Base-by-base conservation (phyloP, 2,797 vertebrate genomes). In the Acridotheres tristis region DNA sequence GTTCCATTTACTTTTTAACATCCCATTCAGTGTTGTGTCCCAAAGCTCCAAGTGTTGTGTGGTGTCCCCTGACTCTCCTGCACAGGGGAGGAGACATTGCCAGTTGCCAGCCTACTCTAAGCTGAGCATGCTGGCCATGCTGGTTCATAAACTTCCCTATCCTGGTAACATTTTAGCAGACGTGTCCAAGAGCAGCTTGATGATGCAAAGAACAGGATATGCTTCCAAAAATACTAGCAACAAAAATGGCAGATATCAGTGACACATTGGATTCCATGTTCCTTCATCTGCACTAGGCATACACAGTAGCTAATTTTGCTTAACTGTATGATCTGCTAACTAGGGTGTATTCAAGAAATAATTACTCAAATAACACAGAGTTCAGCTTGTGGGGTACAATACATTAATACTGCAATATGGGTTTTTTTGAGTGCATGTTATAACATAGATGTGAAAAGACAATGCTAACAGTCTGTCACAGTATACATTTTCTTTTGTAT, bases 51-150 rank as follows among this genome's bases (percentile, higher is more conserved):
- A 51, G 16, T 29, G 7, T 16, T 34, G 19, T 36, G 40, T 38
- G 50, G 23, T 42, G 27, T 42, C 22, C 34, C 30, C 29, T 0
- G 0, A 7, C 38, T 50, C 10, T 42, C n/a, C 59, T 40, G 30
- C 4, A 0, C 65, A n/a, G 68, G 57, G 79, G 25, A 47, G 45
- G 34, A 50, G 57, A 47, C 5, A 0, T 4, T 25, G 10, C 27
- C 20, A 4, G 11, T 40, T 61, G 36, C 63, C 59, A 79, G 40
- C 67, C 38, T 1, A 1, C 18, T 61, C 45, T 63, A 67, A 93
- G 43, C 59, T 16, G 45, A 32, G 4, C 13, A 2, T 4, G 4
- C 36, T 65, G 65, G 48, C 82, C 19, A 1, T 23, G 30, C 51
- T 85, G 18, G 18, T 54, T 54, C 53, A 43, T 50, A 38, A 77